Evolutionary conservation across 1,140 invertebrate species (phyloP), one percentile per base, ranked within the genome.

Genomic region (Parasteatoda tepidariorum): DNA sequence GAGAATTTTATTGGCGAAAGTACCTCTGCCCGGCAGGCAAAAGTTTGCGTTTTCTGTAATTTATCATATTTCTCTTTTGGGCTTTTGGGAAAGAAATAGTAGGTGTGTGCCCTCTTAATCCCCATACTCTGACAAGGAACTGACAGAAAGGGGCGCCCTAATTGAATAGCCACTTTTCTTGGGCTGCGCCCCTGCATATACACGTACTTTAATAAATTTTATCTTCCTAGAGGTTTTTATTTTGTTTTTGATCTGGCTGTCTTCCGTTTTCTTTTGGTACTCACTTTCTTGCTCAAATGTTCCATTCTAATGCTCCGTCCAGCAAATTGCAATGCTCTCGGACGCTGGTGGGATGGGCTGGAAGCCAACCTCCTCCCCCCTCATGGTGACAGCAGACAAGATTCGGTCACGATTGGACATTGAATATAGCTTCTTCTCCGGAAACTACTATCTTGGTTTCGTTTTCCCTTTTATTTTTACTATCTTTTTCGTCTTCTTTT

Each of bases 31-130:
- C 24, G 31, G 18, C n/a, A 78, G 74, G 74, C 74, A 78, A 79
- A 79, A 79, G 76, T 79, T 79, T 79, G 76, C 76, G 62, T 82
- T 82, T 82, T 82, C 38, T 66, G 79, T 82, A 82, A 82, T 82
- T 82, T 82, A 82, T 82, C 79, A 82, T 82, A 82, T 82, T 82
- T 82, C 57, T 67, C 76, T 79, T 18, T 22, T 26, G 38, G 79
- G 79, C 68, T 48, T 64, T 62, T 70, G 33, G 66, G 26, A 33
- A 22, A 61, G 24, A 28, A 68, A 34, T 24, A 13, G 66, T 18
- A 34, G 66, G 26, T 34, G n/a, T n/a, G 31, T 5, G 30, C 24
- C 64, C 48, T 70, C 76, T 31, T 70, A 78, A 66, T 66, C 74
- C 61, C 62, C 61, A 9, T 31, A 24, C 30, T 22, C 38, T 71